Base-by-base conservation (phyloP, 2,888 invertebrate genomes). In the Himalopsyche japonica region DNA sequence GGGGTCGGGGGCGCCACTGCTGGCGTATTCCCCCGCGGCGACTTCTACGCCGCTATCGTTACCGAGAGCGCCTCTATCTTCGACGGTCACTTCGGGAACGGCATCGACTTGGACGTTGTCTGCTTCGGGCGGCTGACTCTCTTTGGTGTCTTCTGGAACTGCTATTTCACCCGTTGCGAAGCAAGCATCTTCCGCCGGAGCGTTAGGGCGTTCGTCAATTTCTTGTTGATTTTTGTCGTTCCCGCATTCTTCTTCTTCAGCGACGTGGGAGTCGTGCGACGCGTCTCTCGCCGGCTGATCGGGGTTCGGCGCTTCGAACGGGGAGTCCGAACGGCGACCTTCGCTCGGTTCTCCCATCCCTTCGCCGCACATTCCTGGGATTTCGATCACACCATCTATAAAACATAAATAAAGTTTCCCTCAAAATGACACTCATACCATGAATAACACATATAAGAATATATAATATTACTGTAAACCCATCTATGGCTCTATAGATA, bases 21-120 rank as follows among this genome's bases (percentile, higher is more conserved):
- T 95, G 64, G 94, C 93, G 83, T 95, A 95, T 27, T 95, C 95
- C 0, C 95, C 94, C 82, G 92, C 91, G 79, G 92, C 93, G 79
- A 96, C 95, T 88, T 96, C 96, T 20, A 96, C 95, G 6, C 96
- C 97, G 88, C 96, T 96, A 89, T 96, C 96, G 89, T 96, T 96
- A 84, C 96, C 96, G 86, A 96, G 95, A 86, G 93, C 91, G 32
- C 32, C 49, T 6, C 43, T 64, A 0, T 82, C 82, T 24, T 20
- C 47, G 37, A 27, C 15, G 64, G n/a, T 43, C n/a, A 8, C 49
- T 47, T 57, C 57, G n/a, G 48, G 30, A 15, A 18, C 30, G 12
- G 8, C 43, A 79, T 79, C 79, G 18, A 79, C 37, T 30, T 15
- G 96, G 95, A 86, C 93, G 91, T 20, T 32, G 6, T n/a, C 93